Percentiles rank a stretch among this genome's conserved stretches.
phyloP scores from a whole-genome alignment of 2,797 vertebrate genomes.

The Oreonectes daqikongensis region DNA sequence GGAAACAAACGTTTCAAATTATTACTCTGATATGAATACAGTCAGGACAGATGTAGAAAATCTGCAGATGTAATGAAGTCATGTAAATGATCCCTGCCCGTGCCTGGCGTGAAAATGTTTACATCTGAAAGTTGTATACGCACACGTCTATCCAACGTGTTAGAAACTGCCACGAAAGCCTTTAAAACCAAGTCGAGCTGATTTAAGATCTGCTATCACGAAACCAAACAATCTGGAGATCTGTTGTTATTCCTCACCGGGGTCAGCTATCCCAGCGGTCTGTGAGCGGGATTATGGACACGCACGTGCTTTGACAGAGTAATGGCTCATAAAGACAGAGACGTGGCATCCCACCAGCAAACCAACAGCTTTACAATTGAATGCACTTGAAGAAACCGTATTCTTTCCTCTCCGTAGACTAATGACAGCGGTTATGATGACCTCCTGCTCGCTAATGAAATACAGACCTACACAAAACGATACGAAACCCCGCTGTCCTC shows the following conservation, averaged over 20 bases:
- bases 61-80: conserved; percentile 6
- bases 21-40: conserved; percentile 6
- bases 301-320: conserved; percentile 39
- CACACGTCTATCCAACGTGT: conserved; percentile 7
- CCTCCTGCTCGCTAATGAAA: conserved; percentile 27
- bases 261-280: conserved; percentile 14
- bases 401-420: background rate
- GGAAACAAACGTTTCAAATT: background rate
- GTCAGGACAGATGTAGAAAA: background rate
- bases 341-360: conserved; percentile 35
- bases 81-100: conserved; percentile 1
- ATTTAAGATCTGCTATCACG: conserved; percentile 23
- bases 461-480: conserved; percentile 20
- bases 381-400: conserved; percentile 12
- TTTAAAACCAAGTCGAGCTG: conserved; percentile 11
- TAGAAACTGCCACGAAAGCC: conserved; percentile 2
- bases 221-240: conserved; percentile 28
- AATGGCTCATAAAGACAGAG: conserved; percentile 32
- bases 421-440: conserved; percentile 35
- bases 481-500: conserved; percentile 17
- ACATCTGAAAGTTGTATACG: conserved; percentile 6
- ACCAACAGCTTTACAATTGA: conserved; percentile 12
- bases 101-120: conserved; percentile 6
- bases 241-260: conserved; percentile 38
- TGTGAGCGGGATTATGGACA: conserved; percentile 38